phyloP scores from a whole-genome alignment of 2,888 invertebrate species.

The Thereva unica region DNA sequence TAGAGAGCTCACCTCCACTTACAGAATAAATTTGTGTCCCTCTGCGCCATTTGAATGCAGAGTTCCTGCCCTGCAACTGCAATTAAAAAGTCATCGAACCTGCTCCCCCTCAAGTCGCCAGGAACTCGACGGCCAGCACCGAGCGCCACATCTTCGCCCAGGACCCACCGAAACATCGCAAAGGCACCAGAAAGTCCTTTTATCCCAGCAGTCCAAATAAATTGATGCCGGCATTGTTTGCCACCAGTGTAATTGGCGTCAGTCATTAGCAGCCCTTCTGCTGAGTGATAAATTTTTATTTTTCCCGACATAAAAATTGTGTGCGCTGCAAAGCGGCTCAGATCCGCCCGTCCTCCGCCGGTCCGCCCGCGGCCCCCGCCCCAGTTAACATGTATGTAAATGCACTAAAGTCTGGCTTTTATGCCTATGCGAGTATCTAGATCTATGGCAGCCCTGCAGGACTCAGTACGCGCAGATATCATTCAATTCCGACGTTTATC shows the following conservation, averaged over 20 bases:
- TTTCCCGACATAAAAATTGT: constrained; percentile 29
- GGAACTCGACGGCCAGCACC: no score
- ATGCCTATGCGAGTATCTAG: neutral
- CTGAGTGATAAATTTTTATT: constrained; percentile 34
- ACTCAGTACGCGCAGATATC: no score
- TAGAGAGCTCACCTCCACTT: no score
- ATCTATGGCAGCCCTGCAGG: neutral
- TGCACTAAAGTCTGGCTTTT: constrained; percentile 25
- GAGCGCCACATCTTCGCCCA: no score
- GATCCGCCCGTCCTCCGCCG: constrained; percentile 8
- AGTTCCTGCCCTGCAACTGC: no score
- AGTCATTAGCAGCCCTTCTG: constrained; percentile 33
- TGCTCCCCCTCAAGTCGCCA: no score
- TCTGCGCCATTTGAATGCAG: no score
- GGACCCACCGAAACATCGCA: no score
- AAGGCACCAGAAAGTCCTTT: constrained; percentile 7
- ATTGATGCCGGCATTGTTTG: constrained; percentile 30
- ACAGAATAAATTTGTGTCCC: no score
- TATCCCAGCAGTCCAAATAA: constrained; percentile 26
- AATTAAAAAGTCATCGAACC: no score
- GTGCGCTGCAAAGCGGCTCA: constrained; percentile 15
- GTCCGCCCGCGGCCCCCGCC: constrained; percentile 11
- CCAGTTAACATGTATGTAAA: constrained; percentile 19
- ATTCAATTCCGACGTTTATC: neutral
- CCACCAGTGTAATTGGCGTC: constrained; percentile 30